A percentile compares a stretch with the other conserved stretches of the same genome.
These are phyloP conservation scores for Sinopyrophorus schimmeli DNA, from an alignment of 2,888 invertebrate genomes.

Conservation along the genomic window DNA sequence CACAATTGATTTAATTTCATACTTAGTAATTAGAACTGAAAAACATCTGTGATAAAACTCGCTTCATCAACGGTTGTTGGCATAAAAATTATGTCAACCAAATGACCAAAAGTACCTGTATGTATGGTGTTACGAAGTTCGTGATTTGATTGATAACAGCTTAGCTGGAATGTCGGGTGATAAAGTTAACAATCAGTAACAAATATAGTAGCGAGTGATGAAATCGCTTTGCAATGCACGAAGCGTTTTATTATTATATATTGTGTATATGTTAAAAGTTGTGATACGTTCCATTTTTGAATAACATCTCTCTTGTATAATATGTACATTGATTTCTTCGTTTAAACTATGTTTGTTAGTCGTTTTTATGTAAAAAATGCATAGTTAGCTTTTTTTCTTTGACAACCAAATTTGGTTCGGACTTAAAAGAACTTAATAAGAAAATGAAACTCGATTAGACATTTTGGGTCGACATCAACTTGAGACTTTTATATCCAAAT, in stretches of 20 bases:
- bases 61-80: constrained; percentile 46
- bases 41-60: constrained; percentile 57
- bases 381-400: constrained; percentile 16
- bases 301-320: constrained; percentile 19
- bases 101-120: constrained; percentile 24
- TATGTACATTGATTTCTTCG: constrained; percentile 22
- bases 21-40: constrained; percentile 50
- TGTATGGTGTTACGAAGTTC: constrained; percentile 14
- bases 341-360: constrained; percentile 20
- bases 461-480: background rate
- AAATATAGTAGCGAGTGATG: constrained; percentile 24
- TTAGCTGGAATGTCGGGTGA: constrained; percentile 22
- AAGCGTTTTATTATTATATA: constrained; percentile 25
- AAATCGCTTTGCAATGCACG: constrained; percentile 23
- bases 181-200: constrained; percentile 27
- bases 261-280: constrained; percentile 26
- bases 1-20: constrained; percentile 25
- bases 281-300: constrained; percentile 32
- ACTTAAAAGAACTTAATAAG: background rate
- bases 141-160: constrained; percentile 14
- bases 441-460: background rate
- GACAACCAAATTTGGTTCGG: background rate
- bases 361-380: constrained; percentile 28
- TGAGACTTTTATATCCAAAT: background rate
- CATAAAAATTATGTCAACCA: constrained; percentile 31